Evolutionary conservation across 2,113 vertebrate genomes (phyloP), one percentile per base, ranked within the genome.

Genomic region (Steatornis caripensis): DNA sequence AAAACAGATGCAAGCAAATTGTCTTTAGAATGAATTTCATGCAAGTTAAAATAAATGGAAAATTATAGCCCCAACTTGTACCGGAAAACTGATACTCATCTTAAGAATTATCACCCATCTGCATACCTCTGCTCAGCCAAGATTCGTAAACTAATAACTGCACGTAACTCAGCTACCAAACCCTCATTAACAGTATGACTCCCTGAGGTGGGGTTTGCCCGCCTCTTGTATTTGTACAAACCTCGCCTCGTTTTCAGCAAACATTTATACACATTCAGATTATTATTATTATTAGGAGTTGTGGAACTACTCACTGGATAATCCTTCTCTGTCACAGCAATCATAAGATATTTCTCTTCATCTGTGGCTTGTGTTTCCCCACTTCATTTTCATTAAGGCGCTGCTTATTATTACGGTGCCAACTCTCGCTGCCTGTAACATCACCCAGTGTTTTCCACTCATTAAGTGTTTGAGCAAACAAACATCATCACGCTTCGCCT

Each of bases 1-100:
- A 89, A 93, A 96, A 94, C 88, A 96, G 76, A 95, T 95, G 83
- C 6, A 5, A 92, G 55, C 69, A 92, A 69, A 90, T 41, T 78
- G 48, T 89, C 60, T 95, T 93, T 18, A 92, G 51, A 90, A 81
- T 78, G 2, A 93, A 88, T 97, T 89, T 90, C 51, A 78, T 64
- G 37, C 64, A 82, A 96, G 69, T 89, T 91, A 90, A 95, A 96
- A 95, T 94, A 93, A 95, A 95, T 49, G 72, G 64, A 94, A 95
- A 93, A 82, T 87, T 94, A 84, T 68, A 94, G 57, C 57, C 74
- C 53, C 27, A 64, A 29, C 76, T 71, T 78, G 39, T 92, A 95
- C 89, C 57, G 86, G 83, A 93, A 96, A 96, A 81, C 57, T 76
- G 80, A 95, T 90, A 94, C 27, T 66, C 76, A 75, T 79, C 80